Percentiles rank a stretch among this genome's conserved stretches.
Evolutionary conservation across 1,140 invertebrate genomes (phyloP).

Genomic region (Zophobas morio): DNA sequence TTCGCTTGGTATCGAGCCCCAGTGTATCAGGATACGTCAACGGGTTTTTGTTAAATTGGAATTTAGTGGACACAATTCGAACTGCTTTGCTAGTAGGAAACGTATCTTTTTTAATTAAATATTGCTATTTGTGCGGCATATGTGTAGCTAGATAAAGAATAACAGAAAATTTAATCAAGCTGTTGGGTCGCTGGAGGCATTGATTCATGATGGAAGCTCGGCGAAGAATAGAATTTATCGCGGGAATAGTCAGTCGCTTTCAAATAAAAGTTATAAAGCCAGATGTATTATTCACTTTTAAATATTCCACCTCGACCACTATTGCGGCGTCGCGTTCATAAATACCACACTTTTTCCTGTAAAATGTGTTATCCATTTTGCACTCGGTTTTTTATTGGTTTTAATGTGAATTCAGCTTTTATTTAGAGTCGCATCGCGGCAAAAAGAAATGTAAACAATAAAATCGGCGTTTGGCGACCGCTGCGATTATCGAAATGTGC

Average conservation of each 20-base stretch:
- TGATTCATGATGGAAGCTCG: conserved; percentile 18
- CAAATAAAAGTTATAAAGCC: conserved; percentile 10
- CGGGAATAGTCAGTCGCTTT: not conserved
- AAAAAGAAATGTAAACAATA: not conserved
- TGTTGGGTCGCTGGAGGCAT: conserved; percentile 6
- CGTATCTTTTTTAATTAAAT: conserved; percentile 35
- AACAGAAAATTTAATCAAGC: conserved; percentile 35
- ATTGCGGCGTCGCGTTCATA: conserved; percentile 5
- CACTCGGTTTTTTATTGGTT: not conserved
- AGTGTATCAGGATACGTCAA: not conserved
- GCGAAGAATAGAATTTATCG: conserved; percentile 22
- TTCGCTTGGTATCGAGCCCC: not conserved
- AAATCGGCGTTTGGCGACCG: not conserved
- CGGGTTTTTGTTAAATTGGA: conserved; percentile 8
- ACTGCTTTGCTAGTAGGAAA: conserved; percentile 13
- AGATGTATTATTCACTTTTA: conserved; percentile 7
- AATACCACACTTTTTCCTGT: not conserved
- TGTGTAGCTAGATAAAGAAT: conserved; percentile 25
- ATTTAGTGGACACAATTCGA: conserved; percentile 4
- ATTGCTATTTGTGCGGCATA: not conserved
- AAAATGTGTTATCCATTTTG: conserved; percentile 1
- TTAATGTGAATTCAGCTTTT: not conserved
- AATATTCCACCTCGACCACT: conserved; percentile 22
- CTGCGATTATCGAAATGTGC: not conserved
- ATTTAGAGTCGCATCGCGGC: not conserved